Conservation (phyloP, 2,797 vertebrate genomes). For the Avahi laniger region DNA sequence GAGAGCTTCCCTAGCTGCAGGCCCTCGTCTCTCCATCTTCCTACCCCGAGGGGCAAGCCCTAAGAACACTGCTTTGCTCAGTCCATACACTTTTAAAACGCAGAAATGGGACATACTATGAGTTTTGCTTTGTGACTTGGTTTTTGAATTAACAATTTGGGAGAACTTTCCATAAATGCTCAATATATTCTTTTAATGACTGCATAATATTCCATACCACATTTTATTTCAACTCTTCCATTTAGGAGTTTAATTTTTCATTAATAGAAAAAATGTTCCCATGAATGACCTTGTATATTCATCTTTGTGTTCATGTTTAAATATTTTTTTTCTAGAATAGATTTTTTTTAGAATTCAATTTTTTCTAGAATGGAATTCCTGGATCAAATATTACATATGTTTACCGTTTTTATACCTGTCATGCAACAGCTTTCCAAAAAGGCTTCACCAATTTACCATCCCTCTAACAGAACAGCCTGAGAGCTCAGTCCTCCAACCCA, state of each 20-base stretch:
- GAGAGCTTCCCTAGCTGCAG: rapidly evolving
- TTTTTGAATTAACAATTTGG: neutral
- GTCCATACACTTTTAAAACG: neutral
- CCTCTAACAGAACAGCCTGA: neutral
- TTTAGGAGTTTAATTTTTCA: constrained; percentile 17
- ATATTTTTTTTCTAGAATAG: neutral
- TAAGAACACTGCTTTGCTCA: neutral
- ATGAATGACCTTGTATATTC: neutral
- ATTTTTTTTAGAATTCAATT: constrained; percentile 16
- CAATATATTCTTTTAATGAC: neutral
- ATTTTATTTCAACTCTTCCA: neutral
- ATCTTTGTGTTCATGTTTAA: neutral
- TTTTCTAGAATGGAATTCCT: neutral
- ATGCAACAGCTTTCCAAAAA: neutral
- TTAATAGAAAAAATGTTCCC: neutral
- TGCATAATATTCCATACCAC: neutral
- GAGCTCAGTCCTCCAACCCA: neutral
- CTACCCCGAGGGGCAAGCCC: neutral
- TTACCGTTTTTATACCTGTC: neutral
- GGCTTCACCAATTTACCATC: neutral
- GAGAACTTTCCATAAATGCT: neutral
- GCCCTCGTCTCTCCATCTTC: neutral
- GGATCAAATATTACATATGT: neutral
- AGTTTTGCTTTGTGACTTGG: neutral
- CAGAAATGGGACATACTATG: neutral